Conservation (phyloP, 53 echinoderm and acorn worm species). For the Henricia sp. region DNA sequence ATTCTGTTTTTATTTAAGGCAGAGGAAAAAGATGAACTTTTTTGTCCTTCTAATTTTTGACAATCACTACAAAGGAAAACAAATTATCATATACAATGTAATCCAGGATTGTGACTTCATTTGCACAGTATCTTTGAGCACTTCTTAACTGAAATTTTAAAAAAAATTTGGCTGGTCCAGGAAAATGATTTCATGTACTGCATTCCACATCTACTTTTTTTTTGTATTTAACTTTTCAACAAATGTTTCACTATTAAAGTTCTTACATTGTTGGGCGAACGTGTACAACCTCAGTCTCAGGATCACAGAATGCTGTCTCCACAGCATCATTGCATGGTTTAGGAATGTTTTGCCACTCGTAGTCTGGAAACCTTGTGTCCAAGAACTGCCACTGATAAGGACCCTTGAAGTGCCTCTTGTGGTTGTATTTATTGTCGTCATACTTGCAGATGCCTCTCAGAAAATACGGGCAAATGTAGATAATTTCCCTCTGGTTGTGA, state of each 20-base stretch:
- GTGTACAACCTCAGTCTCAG: too few species aligned
- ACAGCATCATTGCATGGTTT: neutral
- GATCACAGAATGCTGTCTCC: slow-evolving; percentile 24
- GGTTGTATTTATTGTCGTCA: slow-evolving; percentile 20
- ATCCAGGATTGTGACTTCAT: too few species aligned
- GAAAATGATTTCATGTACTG: neutral
- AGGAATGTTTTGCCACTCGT: slow-evolving; percentile 21
- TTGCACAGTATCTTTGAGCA: too few species aligned
- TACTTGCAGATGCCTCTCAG: slow-evolving; percentile 20
- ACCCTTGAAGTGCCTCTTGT: slow-evolving; percentile 17
- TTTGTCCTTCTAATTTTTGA: too few species aligned
- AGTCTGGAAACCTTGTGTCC: neutral
- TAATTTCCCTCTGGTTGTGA: slow-evolving; percentile 11
- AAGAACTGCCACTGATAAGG: slow-evolving; percentile 43
- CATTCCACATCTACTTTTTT: neutral
- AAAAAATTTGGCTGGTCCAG: too few species aligned
- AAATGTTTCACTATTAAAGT: too few species aligned
- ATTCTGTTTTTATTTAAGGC: too few species aligned
- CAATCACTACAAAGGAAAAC: too few species aligned
- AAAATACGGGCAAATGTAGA: slow-evolving; percentile 44
- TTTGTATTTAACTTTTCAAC: neutral
- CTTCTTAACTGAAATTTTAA: too few species aligned
- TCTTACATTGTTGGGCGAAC: too few species aligned
- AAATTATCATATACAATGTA: too few species aligned
- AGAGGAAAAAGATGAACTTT: too few species aligned